These are phyloP conservation scores for Orthonychiurus folsomi DNA, from an alignment of 2,888 invertebrate species.

Conservation along the genomic window DNA sequence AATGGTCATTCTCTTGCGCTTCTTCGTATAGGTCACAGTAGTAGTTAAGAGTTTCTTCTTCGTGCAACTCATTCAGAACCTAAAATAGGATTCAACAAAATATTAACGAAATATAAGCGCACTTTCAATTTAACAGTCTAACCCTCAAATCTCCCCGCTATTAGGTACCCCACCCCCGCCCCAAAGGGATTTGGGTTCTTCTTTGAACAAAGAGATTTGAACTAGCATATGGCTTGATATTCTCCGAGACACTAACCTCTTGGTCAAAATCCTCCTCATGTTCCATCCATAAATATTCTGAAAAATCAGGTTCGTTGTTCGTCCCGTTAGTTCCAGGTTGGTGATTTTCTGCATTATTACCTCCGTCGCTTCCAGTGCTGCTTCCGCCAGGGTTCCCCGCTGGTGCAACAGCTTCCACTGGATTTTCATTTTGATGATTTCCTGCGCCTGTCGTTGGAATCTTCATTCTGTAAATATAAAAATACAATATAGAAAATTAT, in stretches of 20 bases:
- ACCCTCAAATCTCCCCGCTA: not conserved
- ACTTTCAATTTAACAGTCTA: not conserved
- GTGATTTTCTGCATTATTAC: constrained; percentile 12
- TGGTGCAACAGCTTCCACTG: constrained; percentile 8
- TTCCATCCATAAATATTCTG: constrained; percentile 91
- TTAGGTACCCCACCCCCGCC: no score
- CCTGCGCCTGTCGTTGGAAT: constrained; percentile 15
- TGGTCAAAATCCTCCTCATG: constrained; percentile 87
- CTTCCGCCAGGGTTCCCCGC: constrained; percentile 9
- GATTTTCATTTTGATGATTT: constrained; percentile 9
- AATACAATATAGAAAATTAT: not conserved
- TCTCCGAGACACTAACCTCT: constrained; percentile 52
- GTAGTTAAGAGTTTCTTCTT: constrained; percentile 78
- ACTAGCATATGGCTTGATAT: no score
- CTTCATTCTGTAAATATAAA: constrained; percentile 17
- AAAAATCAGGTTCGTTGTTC: constrained; percentile 51
- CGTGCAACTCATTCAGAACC: constrained; percentile 77
- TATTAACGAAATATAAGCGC: not conserved
- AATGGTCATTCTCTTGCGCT: constrained; percentile 40
- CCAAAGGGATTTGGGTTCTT: no score
- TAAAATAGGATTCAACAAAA: constrained; percentile 43
- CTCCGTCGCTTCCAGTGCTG: no score
- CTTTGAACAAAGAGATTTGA: no score
- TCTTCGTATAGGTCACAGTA: constrained; percentile 57
- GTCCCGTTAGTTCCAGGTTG: constrained; percentile 10